Base-by-base conservation (phyloP, 2,113 vertebrate genomes). In the Cyanoderma ruficeps region DNA sequence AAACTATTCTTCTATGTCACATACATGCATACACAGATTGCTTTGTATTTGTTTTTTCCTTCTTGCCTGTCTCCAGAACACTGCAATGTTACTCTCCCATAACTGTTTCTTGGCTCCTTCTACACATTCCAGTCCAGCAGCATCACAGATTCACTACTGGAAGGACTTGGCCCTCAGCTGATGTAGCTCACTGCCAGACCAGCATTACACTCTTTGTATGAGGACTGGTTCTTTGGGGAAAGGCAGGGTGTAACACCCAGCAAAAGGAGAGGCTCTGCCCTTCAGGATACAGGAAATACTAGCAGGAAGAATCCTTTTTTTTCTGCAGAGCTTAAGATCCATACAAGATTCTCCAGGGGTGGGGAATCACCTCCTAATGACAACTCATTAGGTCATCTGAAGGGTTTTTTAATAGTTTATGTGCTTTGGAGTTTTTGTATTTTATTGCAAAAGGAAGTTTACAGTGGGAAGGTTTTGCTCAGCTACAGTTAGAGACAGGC, bases 51-150 rank as follows among this genome's bases (percentile, higher is more conserved):
- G 46, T 37, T 86, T 94, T 87, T 59, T 17, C 49, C 71, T 81
- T 79, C 80, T 88, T 88, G 44, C 31, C 49, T 2, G 0, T 56
- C 90, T 94, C 88, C 90, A 95, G 90, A 93, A 93, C 37, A 96
- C 25, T 68, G 64, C 85, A 83, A 27, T 94, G 93, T 74, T 93
- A 95, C 72, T 96, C 79, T 97, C 90, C 90, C 83, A 83, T 88
- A 96, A 92, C 92, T 31, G 30, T 88, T 92, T 92, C 60, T 94
- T 96, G 94, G 92, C 92, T 96, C n/a, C 64, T 93, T 90, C 60
- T 44, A 60, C 61, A 68, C 93, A 90, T 92, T 95, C 94, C 90
- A 69, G 49, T 39, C 44, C 2, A 65, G 90, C 85, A 90, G 60
- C 70, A 87, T 74, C 96, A 94, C 42, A 74, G 68, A 81, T 33